These are phyloP conservation scores for Eugnorisma glareosa DNA, from an alignment of 2,888 invertebrate species.

Conservation along the genomic window DNA sequence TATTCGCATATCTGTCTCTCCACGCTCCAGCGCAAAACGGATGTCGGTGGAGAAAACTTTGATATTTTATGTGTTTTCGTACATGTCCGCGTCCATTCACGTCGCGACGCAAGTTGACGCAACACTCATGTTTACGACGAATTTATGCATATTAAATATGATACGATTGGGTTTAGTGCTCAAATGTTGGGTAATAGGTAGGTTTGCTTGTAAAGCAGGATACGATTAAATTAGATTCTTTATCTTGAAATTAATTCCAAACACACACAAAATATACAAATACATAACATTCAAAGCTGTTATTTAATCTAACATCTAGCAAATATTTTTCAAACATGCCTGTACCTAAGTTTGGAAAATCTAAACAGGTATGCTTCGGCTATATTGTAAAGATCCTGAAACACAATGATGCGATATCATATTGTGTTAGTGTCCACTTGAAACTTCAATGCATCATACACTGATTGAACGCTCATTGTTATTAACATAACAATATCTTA, in stretches of 20 bases:
- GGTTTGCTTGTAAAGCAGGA: slow-evolving; percentile 23
- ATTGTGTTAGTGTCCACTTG: slow-evolving; percentile 5
- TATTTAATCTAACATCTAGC: neutral
- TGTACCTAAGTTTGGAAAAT: neutral
- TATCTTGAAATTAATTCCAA: slow-evolving; percentile 11
- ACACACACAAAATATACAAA: too few relatives aligned
- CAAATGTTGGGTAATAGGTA: slow-evolving; percentile 44
- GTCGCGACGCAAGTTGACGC: slow-evolving; percentile 34
- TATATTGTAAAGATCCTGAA: slow-evolving; percentile 6
- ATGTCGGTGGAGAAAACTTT: slow-evolving; percentile 80
- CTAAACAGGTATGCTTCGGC: neutral
- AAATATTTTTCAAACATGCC: slow-evolving; percentile 14
- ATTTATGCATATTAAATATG: slow-evolving; percentile 53
- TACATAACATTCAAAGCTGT: slow-evolving; percentile 1
- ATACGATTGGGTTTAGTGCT: slow-evolving; percentile 41
- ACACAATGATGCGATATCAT: neutral
- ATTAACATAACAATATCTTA: slow-evolving; percentile 39
- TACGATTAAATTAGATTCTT: slow-evolving; percentile 23
- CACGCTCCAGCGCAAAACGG: slow-evolving; percentile 68
- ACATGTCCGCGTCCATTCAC: slow-evolving; percentile 60
- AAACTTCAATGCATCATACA: slow-evolving; percentile 12
- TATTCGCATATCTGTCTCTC: slow-evolving; percentile 61
- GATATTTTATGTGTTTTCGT: slow-evolving; percentile 69
- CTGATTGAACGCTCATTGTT: slow-evolving; percentile 35
- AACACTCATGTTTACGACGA: slow-evolving; percentile 39